phyloP scores from a whole-genome alignment of 2,113 vertebrate species.

The Emberiza fucata region DNA sequence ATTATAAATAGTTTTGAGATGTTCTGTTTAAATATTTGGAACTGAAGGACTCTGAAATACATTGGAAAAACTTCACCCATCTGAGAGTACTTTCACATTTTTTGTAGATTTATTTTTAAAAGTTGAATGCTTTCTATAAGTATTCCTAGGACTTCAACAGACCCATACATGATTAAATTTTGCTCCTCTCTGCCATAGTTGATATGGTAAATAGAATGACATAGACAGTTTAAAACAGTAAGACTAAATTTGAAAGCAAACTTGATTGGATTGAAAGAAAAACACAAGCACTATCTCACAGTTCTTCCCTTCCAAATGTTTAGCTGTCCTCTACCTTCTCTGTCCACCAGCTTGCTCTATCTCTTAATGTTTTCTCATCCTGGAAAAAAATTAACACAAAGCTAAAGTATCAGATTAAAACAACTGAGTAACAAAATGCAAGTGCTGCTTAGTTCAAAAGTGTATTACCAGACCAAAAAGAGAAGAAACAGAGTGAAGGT shows the following conservation, averaged over 20 bases:
- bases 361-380: not conserved
- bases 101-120: not conserved
- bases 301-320: not conserved
- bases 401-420: not conserved
- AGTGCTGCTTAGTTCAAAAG: not conserved
- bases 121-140: not conserved
- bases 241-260: not conserved
- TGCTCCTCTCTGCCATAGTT: not conserved
- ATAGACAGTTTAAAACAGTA: not conserved
- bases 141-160: not conserved
- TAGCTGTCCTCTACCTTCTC: not conserved
- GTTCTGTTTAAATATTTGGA: not conserved
- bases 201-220: not conserved
- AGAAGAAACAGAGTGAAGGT: not conserved
- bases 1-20: not conserved
- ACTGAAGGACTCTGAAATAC: not conserved
- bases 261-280: not conserved
- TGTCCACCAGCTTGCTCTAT: not conserved
- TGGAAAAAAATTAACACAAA: not conserved
- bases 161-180: not conserved
- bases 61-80: not conserved
- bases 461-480: not conserved
- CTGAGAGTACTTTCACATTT: not conserved
- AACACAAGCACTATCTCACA: not conserved
- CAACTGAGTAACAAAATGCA: not conserved